Evolutionary conservation across 2,113 vertebrate genomes (phyloP), one percentile per base, ranked within the genome.

Genomic region (Danio rerio): DNA sequence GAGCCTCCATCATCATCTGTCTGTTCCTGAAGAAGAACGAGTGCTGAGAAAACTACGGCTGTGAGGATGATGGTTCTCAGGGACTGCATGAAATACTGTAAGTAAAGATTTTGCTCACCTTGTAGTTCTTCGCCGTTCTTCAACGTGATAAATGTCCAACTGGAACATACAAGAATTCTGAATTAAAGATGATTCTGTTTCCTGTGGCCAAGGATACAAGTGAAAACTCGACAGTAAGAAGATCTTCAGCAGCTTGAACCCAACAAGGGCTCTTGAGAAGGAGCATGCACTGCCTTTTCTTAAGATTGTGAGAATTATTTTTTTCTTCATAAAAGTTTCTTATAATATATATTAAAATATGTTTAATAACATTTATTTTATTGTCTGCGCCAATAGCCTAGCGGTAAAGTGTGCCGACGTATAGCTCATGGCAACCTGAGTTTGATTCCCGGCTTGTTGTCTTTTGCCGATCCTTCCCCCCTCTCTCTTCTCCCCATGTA

Each of bases 1-100:
- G 73, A 76, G 12, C 43, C 73, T 61, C 11, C 56, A 49, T 21
- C 43, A 76, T 61, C 73, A 63, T 78, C 58, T 63, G 47, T 78
- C 59, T 40, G 43, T 50, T 63, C 20, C 58, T 63, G 75, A 63
- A 63, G 73, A 59, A 59, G 45, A 63, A 31, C 11, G 42, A 59
- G 16, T 61, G 11, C 16, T 43, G 55, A n/a, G 15, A 76, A 76
- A 76, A 47, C 16, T 16, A 75, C 9, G 10, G 56, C 73, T 61
- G 56, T 45, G 16, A 75, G 55, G 73, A 9, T 61, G 73, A 61
- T 76, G 73, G 55, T n/a, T 59, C 53, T 61, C 55, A 47, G 73
- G 12, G n/a, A 76, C 50, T 15, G 9, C 15, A n/a, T 9, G 50
- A 43, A 40, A 21, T 31, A 31, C 31, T 31, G 31, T 21, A 9